Evolutionary conservation across 2,797 vertebrate species (phyloP).

Genomic region (Acrossocheilus fasciatus): DNA sequence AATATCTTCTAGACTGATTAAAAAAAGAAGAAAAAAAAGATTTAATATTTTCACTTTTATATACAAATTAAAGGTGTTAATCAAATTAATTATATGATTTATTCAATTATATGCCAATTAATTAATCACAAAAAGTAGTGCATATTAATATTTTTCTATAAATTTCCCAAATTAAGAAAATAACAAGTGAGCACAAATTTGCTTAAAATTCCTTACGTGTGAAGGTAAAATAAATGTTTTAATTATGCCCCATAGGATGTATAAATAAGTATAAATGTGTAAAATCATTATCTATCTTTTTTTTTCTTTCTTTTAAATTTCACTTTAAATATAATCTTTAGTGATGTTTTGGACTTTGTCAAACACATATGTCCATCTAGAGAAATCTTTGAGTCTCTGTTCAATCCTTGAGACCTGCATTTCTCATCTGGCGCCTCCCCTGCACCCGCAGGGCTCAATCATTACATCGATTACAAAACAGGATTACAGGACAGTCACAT

Average conservation of each 20-base stretch:
- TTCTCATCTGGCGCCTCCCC: neutral
- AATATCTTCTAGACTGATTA: too few relatives aligned
- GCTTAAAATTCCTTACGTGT: neutral
- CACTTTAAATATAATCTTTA: neutral
- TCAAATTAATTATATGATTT: neutral
- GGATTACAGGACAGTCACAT: conserved; percentile 1
- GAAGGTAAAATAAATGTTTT: neutral
- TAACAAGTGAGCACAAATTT: neutral
- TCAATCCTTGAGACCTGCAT: neutral
- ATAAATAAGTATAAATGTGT: neutral
- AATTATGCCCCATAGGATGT: neutral
- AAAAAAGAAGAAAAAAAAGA: too few relatives aligned
- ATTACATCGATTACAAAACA: conserved; percentile 23
- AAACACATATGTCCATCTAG: neutral
- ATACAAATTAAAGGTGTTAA: neutral
- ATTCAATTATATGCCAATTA: neutral
- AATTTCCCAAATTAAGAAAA: neutral
- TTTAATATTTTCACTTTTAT: neutral
- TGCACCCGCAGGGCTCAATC: conserved; percentile 16
- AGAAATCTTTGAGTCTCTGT: conserved; percentile 13
- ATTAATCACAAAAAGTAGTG: neutral
- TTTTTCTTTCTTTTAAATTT: neutral
- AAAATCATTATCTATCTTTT: neutral
- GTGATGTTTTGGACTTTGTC: neutral
- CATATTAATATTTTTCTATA: neutral